Base-by-base conservation (phyloP, 2,113 vertebrate genomes). In the Circaetus gallicus region DNA sequence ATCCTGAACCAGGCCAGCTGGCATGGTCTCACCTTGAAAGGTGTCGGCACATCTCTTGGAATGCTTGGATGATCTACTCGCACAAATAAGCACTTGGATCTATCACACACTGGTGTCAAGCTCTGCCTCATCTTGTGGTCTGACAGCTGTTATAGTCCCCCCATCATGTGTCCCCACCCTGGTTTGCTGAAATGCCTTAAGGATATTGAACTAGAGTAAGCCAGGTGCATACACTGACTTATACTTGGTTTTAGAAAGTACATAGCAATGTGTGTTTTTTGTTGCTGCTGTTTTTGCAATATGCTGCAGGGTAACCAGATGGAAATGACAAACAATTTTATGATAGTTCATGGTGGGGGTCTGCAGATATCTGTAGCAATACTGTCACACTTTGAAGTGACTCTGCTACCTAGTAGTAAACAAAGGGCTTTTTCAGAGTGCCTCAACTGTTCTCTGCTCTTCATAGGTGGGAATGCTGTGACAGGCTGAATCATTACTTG, bases 121-220 rank as follows among this genome's bases (percentile, higher is more conserved):
- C 45, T 93, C 53, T 91, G 16, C 34, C 81, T 96, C 31, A 55
- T 82, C 52, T 74, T 84, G 73, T 84, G 43, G 78, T 92, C 88
- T 97, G 88, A 65, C 50, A 93, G 38, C 29, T 67, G 18, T 66
- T 81, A 47, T 38, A 43, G 52, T 84, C 52, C 79, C 25, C 16
- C 21, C 40, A 53, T 82, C 28, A 29, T 49, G 34, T 47, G 55
- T 86, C 49, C 21, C 17, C 15, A 25, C 45, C 26, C 45, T 45
- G 53, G 5, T 86, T 76, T 86, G 16, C 56, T 63, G 40, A 91
- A 95, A 58, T 91, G 74, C 53, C 74, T 91, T 90, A 38, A 74
- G 79, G 55, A 73, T 74, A 86, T 40, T 72, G 77, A 88, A 89
- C 74, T 82, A n/a, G 28, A 92, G 50, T 28, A 53, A 96, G 18